These are phyloP conservation scores for Pseudopodoces humilis DNA, from an alignment of 2,113 vertebrate genomes.

Conservation along the genomic window DNA sequence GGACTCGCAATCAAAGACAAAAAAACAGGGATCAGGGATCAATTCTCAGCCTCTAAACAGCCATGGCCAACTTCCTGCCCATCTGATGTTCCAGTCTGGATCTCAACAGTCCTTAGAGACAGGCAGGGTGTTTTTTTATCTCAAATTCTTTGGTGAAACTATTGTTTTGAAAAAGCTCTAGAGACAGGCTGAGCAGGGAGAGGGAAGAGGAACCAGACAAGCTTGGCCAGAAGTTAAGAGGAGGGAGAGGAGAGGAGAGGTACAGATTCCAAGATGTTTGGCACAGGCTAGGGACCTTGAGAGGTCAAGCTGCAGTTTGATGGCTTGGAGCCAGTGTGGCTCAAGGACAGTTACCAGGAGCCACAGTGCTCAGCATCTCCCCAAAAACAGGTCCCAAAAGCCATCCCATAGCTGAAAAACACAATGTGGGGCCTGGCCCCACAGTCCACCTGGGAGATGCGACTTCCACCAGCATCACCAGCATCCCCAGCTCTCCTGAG, in stretches of 20 bases:
- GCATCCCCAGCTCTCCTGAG: background rate
- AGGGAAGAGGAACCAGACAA: background rate
- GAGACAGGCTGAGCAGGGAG: background rate
- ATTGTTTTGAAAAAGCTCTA: background rate
- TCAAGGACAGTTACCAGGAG: background rate
- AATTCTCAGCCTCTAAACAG: background rate
- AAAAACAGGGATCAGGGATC: background rate
- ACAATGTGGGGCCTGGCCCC: accelerated
- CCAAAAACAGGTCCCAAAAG: background rate
- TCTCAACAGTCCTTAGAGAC: background rate
- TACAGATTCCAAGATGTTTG: background rate
- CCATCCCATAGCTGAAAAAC: background rate
- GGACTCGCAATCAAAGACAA: background rate
- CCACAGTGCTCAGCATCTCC: background rate
- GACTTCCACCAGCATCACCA: background rate
- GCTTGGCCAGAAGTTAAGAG: background rate
- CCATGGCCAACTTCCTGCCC: background rate
- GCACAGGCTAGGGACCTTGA: background rate
- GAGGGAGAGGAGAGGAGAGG: background rate
- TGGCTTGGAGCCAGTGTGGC: background rate
- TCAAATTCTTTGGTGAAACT: background rate
- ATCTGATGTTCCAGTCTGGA: background rate
- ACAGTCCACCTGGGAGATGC: background rate
- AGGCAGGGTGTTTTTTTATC: background rate
- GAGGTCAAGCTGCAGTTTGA: background rate